phyloP scores from a whole-genome alignment of 2,888 invertebrate species.

The Cataglyphis altisquamis region DNA sequence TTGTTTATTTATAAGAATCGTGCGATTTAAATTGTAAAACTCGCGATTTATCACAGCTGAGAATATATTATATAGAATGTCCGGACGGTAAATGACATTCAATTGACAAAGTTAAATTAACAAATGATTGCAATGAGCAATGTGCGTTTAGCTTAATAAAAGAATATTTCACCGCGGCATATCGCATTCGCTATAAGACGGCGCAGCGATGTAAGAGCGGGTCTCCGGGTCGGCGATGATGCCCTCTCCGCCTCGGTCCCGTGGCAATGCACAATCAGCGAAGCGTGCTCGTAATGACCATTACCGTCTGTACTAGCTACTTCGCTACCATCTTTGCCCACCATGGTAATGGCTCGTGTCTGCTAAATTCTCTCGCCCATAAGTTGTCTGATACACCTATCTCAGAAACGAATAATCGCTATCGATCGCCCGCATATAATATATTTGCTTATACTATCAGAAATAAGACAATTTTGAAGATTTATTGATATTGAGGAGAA shows the following conservation, averaged over 20 bases:
- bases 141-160: slow-evolving; percentile 81
- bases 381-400: slow-evolving; percentile 70
- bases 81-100: slow-evolving; percentile 57
- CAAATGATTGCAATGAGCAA: slow-evolving; percentile 79
- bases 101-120: slow-evolving; percentile 81
- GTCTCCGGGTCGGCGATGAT: slow-evolving; percentile 86
- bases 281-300: slow-evolving; percentile 86
- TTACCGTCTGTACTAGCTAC: slow-evolving; percentile 80
- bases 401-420: slow-evolving; percentile 74
- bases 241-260: slow-evolving; percentile 82
- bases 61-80: slow-evolving; percentile 65
- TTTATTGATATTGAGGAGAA: neutral
- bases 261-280: slow-evolving; percentile 85
- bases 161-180: slow-evolving; percentile 77
- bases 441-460: neutral
- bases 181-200: neutral
- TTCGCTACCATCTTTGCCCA: slow-evolving; percentile 82
- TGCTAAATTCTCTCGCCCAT: slow-evolving; percentile 71
- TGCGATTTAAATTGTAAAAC: no score
- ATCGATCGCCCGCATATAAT: slow-evolving; percentile 58
- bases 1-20: no score
- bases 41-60: neutral
- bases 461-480: slow-evolving; percentile 19
- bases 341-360: slow-evolving; percentile 84
- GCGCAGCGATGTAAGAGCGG: slow-evolving; percentile 74